phyloP scores from a whole-genome alignment of 2,888 invertebrate genomes.

The Herminia tarsipennalis region DNA sequence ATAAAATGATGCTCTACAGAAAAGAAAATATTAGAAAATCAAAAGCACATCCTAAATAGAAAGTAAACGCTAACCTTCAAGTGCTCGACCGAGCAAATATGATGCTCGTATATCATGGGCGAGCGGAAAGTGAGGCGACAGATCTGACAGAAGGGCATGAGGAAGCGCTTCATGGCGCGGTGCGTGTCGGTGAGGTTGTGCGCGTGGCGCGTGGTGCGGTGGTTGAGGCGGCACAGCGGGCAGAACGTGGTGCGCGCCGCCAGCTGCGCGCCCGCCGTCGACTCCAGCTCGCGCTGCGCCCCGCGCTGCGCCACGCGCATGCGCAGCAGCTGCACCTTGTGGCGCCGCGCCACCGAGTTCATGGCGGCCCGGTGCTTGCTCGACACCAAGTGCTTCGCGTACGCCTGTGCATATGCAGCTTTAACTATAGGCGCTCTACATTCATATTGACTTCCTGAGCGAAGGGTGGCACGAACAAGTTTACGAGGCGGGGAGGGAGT shows the following conservation, averaged over 20 bases:
- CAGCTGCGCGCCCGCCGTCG: slow-evolving; percentile 87
- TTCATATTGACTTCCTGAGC: too few relatives aligned
- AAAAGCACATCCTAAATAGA: too few relatives aligned
- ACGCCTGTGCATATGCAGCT: too few relatives aligned
- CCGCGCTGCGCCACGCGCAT: slow-evolving; percentile 93
- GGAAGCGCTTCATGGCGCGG: slow-evolving; percentile 93
- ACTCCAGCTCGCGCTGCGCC: slow-evolving; percentile 92
- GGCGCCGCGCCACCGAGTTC: slow-evolving; percentile 90
- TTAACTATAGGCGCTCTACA: too few relatives aligned
- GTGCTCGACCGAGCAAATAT: slow-evolving; percentile 92
- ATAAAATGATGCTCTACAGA: too few relatives aligned
- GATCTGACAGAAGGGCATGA: slow-evolving; percentile 92
- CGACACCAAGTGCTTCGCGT: slow-evolving; percentile 90
- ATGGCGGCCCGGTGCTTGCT: slow-evolving; percentile 90
- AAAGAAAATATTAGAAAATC: too few relatives aligned
- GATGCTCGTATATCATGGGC: slow-evolving; percentile 94
- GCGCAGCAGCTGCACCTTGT: slow-evolving; percentile 90
- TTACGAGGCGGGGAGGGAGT: too few relatives aligned
- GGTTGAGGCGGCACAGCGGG: slow-evolving; percentile 90
- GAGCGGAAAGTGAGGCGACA: slow-evolving; percentile 92
- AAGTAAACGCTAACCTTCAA: slow-evolving; percentile 86
- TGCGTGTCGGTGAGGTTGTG: slow-evolving; percentile 93
- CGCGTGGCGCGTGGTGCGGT: slow-evolving; percentile 90
- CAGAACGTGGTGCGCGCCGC: slow-evolving; percentile 89
- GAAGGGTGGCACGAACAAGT: too few relatives aligned